A percentile compares a stretch with the other conserved stretches of the same genome.
Conservation (phyloP, 1,140 invertebrate genomes). For the Hestina assimilis region DNA sequence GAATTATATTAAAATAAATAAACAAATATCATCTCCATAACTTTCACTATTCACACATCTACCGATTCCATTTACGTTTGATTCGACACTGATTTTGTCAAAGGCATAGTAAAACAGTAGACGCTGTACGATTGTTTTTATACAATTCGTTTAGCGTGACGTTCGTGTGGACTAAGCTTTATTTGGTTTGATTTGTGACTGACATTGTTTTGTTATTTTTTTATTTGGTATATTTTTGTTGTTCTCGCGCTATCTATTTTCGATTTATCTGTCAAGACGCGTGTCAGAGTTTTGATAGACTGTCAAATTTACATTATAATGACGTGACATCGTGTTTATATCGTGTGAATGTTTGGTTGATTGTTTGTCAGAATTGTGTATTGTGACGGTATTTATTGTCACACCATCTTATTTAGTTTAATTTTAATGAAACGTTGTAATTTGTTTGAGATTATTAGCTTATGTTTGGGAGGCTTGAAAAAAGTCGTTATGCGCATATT, state of each 20-base stretch:
- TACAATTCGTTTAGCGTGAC: slow-evolving; percentile 64
- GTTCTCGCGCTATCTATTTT: slow-evolving; percentile 58
- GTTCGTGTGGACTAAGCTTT: slow-evolving; percentile 50
- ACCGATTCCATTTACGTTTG: slow-evolving; percentile 69
- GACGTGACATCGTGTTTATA: slow-evolving; percentile 36
- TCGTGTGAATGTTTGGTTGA: slow-evolving; percentile 49
- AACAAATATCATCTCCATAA: slow-evolving; percentile 31
- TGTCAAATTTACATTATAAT: slow-evolving; percentile 74
- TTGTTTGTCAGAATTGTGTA: neutral
- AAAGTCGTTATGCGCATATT: too few species aligned
- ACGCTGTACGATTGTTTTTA: slow-evolving; percentile 68
- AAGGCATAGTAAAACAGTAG: slow-evolving; percentile 67
- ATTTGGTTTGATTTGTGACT: slow-evolving; percentile 68
- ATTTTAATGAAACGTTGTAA: too few species aligned
- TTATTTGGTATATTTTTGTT: slow-evolving; percentile 48
- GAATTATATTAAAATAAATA: too few species aligned
- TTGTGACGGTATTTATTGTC: neutral
- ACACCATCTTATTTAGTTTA: too few species aligned
- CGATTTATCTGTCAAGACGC: slow-evolving; percentile 42
- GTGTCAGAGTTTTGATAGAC: slow-evolving; percentile 68
- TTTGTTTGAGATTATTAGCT: too few species aligned
- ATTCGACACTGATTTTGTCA: slow-evolving; percentile 73
- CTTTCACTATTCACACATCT: slow-evolving; percentile 32
- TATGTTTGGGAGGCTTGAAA: too few species aligned
- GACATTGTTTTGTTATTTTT: slow-evolving; percentile 58